Conservation (phyloP, 2,797 vertebrate genomes). For the Typhlichthys eigenmanni region DNA sequence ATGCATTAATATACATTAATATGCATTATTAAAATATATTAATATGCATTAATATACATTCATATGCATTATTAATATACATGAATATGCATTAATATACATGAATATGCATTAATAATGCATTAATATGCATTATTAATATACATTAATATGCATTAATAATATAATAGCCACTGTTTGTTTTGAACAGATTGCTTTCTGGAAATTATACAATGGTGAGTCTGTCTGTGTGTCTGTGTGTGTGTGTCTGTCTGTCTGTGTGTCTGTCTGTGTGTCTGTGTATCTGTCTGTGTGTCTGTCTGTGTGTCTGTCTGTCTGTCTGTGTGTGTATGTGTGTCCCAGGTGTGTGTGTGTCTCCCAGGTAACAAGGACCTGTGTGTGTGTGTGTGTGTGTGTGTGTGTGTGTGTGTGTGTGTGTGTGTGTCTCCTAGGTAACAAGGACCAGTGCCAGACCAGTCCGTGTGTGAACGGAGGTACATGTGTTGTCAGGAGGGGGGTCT, state of each 20-base stretch:
- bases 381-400: too few relatives aligned
- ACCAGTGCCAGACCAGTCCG: conserved; percentile 80
- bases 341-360: background rate
- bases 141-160: background rate
- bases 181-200: conserved; percentile 77
- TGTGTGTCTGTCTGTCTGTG: background rate
- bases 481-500: conserved; percentile 75
- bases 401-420: background rate
- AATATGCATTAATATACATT: too few relatives aligned
- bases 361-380: too few relatives aligned
- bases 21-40: background rate
- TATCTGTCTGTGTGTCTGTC: background rate
- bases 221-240: background rate
- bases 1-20: too few relatives aligned
- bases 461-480: conserved; percentile 84
- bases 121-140: too few relatives aligned
- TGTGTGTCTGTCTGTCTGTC: background rate
- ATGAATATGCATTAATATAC: too few relatives aligned
- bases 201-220: conserved; percentile 82
- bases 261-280: background rate
- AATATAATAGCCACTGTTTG: conserved; percentile 13
- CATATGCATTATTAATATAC: too few relatives aligned
- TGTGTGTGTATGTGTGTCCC: background rate
- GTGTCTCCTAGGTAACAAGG: conserved; percentile 63
- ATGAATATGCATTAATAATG: background rate